These are phyloP conservation scores for Buteo buteo DNA, from an alignment of 2,113 vertebrate species.

Conservation along the genomic window DNA sequence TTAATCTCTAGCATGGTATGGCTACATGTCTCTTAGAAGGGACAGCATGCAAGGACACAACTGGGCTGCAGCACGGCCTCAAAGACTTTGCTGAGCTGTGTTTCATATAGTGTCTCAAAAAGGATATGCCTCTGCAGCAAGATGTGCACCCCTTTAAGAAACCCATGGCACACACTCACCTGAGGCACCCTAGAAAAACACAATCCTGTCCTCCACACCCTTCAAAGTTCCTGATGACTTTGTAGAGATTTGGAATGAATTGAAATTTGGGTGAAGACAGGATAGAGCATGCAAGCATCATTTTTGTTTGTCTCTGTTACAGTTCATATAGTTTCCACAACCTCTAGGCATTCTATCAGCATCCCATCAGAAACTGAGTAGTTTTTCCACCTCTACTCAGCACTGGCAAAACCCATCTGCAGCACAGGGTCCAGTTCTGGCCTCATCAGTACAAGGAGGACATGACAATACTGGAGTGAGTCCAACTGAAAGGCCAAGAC, in stretches of 20 bases:
- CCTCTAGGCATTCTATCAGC: not conserved
- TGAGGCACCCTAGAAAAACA: not conserved
- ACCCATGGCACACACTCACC: not conserved
- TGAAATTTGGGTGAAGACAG: not conserved
- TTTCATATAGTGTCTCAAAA: not conserved
- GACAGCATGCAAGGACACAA: not conserved
- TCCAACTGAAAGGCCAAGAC: not conserved
- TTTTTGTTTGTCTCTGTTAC: not conserved
- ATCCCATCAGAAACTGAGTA: not conserved
- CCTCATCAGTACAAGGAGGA: not conserved
- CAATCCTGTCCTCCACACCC: not conserved
- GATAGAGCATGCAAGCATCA: rapidly evolving
- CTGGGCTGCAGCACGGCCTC: not conserved
- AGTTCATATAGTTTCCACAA: not conserved
- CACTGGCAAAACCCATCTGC: not conserved
- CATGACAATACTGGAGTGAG: not conserved
- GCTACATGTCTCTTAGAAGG: not conserved
- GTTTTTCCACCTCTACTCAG: not conserved
- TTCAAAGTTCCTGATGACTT: not conserved
- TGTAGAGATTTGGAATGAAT: not conserved
- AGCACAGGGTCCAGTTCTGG: not conserved
- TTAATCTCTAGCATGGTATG: not conserved
- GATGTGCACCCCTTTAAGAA: not conserved
- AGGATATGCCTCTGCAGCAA: not conserved
- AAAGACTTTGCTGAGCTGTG: not conserved